Base-by-base conservation (phyloP, 1,140 invertebrate species). In the Oncopodura yosiiana region DNA sequence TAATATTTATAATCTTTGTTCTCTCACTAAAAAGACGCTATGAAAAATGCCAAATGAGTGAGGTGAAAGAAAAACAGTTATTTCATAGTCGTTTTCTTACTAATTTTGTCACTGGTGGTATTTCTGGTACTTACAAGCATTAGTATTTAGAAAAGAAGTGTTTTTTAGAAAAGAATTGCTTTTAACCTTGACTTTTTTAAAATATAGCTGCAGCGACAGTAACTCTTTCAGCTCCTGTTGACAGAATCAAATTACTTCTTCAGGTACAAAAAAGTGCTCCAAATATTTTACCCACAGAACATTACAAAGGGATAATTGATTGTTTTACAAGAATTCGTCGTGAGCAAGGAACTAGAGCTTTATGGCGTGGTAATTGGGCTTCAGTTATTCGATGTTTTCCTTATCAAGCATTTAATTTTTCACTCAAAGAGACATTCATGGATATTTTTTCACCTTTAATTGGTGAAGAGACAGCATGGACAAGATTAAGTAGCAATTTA, bases 161-260 rank as follows among this genome's bases (percentile, higher is more conserved):
- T n/a, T n/a, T n/a, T n/a, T n/a, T n/a, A n/a, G n/a, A n/a, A n/a
- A n/a, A n/a, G n/a, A n/a, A n/a, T n/a, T n/a, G n/a, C n/a, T n/a
- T n/a, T n/a, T n/a, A n/a, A n/a, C n/a, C n/a, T n/a, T n/a, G n/a
- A 11, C 89, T 90, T 69, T 68, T 87, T 65, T 86, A 86, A 60
- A 87, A 85, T 65, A 85, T 87, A 56, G 90, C 89, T 58, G 87
- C 88, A 46, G 78, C 92, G 65, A 86, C 89, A 53, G 93, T 93
- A 72, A 92, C 88, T 51, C 78, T 79, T 48, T 86, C 89, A 27
- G 87, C 87, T 32, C 87, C 91, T 46, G 88, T 95, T 69, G 91
- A 95, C 74, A 78, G 91, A 68, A 87, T 94, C 41, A 95, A 95
- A 73, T 77, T 95, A 64, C 77, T 95, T 48, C 80, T 94, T 48